Evolutionary conservation across 1,140 invertebrate genomes (phyloP).

Genomic region (Wiebesia pumilae): DNA sequence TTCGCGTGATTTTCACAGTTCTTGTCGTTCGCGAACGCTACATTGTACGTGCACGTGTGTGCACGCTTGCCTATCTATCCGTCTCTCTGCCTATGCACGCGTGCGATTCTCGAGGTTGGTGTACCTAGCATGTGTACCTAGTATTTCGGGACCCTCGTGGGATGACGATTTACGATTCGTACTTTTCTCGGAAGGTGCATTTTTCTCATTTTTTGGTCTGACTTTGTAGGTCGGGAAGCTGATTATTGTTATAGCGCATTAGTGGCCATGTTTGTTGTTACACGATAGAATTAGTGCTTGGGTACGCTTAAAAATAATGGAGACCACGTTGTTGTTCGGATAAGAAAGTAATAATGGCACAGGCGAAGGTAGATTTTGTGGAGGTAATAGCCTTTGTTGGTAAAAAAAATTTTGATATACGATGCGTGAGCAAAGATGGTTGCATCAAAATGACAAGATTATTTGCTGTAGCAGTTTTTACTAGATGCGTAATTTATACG

Average conservation of each 20-base stretch:
- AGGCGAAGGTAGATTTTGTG: too few species aligned
- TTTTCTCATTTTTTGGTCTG: not conserved
- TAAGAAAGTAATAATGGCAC: too few species aligned
- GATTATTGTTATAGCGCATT: not conserved
- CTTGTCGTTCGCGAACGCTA: not conserved
- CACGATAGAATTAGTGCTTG: not conserved
- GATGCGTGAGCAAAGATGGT: not conserved
- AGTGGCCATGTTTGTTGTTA: not conserved
- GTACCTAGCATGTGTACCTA: too few species aligned
- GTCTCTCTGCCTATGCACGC: not conserved
- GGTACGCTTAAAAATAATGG: not conserved
- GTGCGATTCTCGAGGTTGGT: too few species aligned
- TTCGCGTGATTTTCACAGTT: not conserved
- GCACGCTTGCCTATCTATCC: not conserved
- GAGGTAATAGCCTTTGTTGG: too few species aligned
- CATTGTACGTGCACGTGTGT: not conserved
- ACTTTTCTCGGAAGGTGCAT: not conserved
- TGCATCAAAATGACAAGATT: not conserved
- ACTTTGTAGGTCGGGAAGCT: not conserved
- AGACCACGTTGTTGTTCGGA: not conserved
- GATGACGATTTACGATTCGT: not conserved
- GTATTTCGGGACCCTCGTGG: not conserved
- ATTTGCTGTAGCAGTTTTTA: not conserved
- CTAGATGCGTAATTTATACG: too few species aligned
- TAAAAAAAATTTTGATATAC: too few species aligned